Percentiles rank a stretch among this genome's conserved stretches.
Evolutionary conservation across 2,113 vertebrate genomes (phyloP).

Genomic region (Sisor rabdophorus): DNA sequence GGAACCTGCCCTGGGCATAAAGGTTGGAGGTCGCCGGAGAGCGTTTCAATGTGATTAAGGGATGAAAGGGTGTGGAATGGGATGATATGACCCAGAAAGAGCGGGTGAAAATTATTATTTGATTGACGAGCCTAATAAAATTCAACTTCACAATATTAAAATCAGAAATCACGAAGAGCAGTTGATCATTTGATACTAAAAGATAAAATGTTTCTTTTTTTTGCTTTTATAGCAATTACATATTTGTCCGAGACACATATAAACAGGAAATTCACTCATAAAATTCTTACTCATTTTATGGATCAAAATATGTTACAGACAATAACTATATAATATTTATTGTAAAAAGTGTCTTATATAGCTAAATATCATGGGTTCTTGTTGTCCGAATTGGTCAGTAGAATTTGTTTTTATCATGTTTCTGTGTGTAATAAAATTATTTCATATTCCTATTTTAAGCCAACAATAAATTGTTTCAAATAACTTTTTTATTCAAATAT

Average conservation of each 20-base stretch:
- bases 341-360: no score
- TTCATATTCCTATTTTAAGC: no score
- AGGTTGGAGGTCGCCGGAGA: slow-evolving; percentile 37
- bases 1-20: slow-evolving; percentile 12
- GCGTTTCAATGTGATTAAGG: slow-evolving; percentile 47
- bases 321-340: no score
- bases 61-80: slow-evolving; percentile 41
- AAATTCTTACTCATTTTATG: not conserved
- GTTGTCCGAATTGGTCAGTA: no score
- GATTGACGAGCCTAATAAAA: slow-evolving; percentile 1
- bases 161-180: slow-evolving; percentile 25
- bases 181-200: no score
- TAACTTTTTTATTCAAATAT: no score
- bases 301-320: no score
- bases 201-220: no score
- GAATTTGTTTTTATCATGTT: no score
- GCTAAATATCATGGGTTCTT: no score
- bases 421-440: no score
- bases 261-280: not conserved
- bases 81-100: slow-evolving; percentile 16
- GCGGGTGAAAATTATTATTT: slow-evolving; percentile 22
- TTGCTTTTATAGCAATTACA: not conserved
- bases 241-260: not conserved
- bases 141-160: slow-evolving; percentile 12
- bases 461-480: no score